A percentile compares a stretch with the other conserved stretches of the same genome.
phyloP scores from a whole-genome alignment of 2,888 invertebrate genomes.

The Aromia moschata region DNA sequence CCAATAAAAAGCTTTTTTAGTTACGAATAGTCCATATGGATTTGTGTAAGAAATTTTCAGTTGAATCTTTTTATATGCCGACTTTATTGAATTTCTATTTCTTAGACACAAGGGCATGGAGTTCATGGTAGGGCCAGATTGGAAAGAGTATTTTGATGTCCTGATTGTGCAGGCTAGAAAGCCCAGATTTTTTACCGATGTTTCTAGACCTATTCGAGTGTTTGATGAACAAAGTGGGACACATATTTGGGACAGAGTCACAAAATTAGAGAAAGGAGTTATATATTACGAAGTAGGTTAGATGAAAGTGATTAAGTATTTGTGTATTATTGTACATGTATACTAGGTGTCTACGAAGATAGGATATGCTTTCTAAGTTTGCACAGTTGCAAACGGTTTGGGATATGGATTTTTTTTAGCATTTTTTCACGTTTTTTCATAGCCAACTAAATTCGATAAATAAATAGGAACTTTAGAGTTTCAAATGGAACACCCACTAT shows the following conservation, averaged over 20 bases:
- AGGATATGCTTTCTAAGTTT: too few relatives aligned
- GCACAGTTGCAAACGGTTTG: too few relatives aligned
- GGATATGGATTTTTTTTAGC: too few relatives aligned
- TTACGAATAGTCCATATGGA: slow-evolving; percentile 95
- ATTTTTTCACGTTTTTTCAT: too few relatives aligned
- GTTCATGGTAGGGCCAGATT: slow-evolving; percentile 85
- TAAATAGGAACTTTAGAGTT: too few relatives aligned
- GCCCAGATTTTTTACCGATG: slow-evolving; percentile 94
- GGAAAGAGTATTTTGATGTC: slow-evolving; percentile 93
- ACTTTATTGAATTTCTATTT: slow-evolving; percentile 30
- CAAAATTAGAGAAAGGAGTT: slow-evolving; percentile 83
- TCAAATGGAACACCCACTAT: too few relatives aligned
- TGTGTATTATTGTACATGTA: too few relatives aligned
- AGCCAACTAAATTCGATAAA: too few relatives aligned
- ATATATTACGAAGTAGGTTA: slow-evolving; percentile 89
- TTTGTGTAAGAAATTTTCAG: slow-evolving; percentile 74
- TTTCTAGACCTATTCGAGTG: slow-evolving; percentile 87
- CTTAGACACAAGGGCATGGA: slow-evolving; percentile 90
- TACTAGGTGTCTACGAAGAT: too few relatives aligned
- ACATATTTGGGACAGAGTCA: slow-evolving; percentile 92
- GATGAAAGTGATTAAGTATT: too few relatives aligned
- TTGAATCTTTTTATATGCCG: too few relatives aligned
- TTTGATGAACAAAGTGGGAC: slow-evolving; percentile 84
- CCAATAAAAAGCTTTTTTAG: slow-evolving; percentile 91
- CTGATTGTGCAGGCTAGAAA: slow-evolving; percentile 95